Evolutionary conservation across 2,113 vertebrate species (phyloP).

Genomic region (Mirounga angustirostris): DNA sequence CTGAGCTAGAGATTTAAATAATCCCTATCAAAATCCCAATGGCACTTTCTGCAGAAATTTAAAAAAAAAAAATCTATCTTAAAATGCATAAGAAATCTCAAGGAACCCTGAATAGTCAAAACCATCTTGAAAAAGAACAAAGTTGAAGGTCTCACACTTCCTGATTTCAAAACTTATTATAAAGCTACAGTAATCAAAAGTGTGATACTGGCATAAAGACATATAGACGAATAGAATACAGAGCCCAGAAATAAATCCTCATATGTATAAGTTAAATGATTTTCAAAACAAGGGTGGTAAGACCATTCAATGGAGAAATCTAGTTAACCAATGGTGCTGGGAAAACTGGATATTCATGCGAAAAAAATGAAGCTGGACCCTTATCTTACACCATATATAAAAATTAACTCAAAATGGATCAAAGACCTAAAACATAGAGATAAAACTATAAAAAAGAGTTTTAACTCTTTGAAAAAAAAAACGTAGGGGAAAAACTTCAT

Average conservation of each 20-base stretch:
- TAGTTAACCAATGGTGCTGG: not conserved
- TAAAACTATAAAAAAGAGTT: not conserved
- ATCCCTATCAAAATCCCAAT: not conserved
- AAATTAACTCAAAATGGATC: not conserved
- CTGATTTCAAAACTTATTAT: constrained; percentile 21
- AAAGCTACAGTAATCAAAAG: constrained; percentile 9
- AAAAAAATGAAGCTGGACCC: not conserved
- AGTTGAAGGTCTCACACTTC: not conserved
- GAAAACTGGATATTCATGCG: not conserved
- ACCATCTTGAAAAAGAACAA: not conserved
- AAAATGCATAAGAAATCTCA: not conserved
- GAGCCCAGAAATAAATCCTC: not conserved
- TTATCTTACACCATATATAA: not conserved
- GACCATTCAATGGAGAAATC: not conserved
- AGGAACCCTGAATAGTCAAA: not conserved
- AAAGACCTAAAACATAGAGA: not conserved
- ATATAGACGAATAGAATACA: not conserved
- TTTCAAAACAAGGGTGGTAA: not conserved
- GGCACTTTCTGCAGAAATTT: not conserved
- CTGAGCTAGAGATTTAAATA: not conserved
- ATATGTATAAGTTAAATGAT: not conserved
- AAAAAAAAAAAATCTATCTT: not conserved
- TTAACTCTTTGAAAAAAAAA: not conserved
- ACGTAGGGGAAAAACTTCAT: not conserved
- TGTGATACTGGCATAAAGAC: not conserved